These are phyloP conservation scores for Podarcis muralis DNA, from an alignment of 2,113 vertebrate species.

Conservation along the genomic window DNA sequence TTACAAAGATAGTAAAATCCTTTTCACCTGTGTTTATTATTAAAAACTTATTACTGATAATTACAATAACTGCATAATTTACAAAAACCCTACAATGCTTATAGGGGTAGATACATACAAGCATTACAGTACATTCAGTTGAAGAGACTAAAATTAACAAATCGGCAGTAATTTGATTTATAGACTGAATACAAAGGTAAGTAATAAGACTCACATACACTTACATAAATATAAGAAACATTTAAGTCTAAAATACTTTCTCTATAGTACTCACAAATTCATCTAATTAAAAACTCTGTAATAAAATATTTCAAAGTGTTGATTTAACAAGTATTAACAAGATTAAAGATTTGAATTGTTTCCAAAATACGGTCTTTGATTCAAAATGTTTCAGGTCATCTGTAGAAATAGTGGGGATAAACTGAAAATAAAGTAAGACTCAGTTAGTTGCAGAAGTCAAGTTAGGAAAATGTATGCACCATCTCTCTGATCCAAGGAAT, in stretches of 20 bases:
- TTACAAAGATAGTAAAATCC: constrained; percentile 74
- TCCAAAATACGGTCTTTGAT: constrained; percentile 47
- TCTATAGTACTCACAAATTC: constrained; percentile 83
- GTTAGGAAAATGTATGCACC: background rate
- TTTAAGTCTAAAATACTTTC: constrained; percentile 88
- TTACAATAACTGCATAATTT: constrained; percentile 83
- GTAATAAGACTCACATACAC: constrained; percentile 81
- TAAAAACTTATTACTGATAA: constrained; percentile 74
- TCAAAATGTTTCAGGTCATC: constrained; percentile 79
- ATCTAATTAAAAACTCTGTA: constrained; percentile 87
- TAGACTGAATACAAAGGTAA: constrained; percentile 73
- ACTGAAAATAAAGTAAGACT: constrained; percentile 69
- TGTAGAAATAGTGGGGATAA: constrained; percentile 97
- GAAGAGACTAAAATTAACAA: constrained; percentile 75
- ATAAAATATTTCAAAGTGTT: constrained; percentile 85
- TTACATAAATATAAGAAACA: constrained; percentile 93
- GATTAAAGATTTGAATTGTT: constrained; percentile 68
- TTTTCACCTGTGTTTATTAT: constrained; percentile 72
- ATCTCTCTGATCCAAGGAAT: constrained; percentile 7
- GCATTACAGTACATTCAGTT: constrained; percentile 83
- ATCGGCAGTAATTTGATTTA: constrained; percentile 72
- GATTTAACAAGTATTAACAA: constrained; percentile 77
- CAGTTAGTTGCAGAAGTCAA: background rate
- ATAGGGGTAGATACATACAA: constrained; percentile 76
- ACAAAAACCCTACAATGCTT: constrained; percentile 78